These are phyloP conservation scores for Drosophila leonis DNA, from an alignment of 2,888 invertebrate genomes.

Conservation along the genomic window DNA sequence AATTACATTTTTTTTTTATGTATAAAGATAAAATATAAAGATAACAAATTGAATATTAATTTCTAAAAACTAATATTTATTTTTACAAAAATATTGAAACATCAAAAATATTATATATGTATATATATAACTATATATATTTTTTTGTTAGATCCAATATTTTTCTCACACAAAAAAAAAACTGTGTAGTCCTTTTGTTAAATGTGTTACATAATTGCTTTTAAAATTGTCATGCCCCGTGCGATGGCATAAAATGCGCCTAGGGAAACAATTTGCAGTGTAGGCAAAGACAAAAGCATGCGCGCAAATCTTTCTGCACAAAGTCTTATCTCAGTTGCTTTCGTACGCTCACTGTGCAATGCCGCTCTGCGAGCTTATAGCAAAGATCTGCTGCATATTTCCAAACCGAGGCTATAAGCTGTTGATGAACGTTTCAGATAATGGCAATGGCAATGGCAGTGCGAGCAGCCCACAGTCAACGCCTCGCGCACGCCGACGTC, in stretches of 20 bases:
- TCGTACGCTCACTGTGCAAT: conserved; percentile 27
- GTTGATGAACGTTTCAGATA: conserved; percentile 68
- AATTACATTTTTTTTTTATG: background rate
- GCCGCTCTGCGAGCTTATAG: conserved; percentile 46
- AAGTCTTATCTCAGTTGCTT: conserved; percentile 37
- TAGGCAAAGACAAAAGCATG: background rate
- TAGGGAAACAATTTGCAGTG: conserved; percentile 25
- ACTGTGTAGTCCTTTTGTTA: background rate
- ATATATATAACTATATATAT: background rate
- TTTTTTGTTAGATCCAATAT: background rate
- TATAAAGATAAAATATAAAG: no score
- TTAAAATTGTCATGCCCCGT: background rate
- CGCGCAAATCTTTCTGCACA: background rate
- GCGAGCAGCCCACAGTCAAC: conserved; percentile 40
- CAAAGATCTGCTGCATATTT: conserved; percentile 55
- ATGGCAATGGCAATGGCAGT: conserved; percentile 1
- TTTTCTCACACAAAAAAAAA: background rate
- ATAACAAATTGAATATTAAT: background rate
- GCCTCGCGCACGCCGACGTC: conserved; percentile 31
- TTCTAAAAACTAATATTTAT: background rate
- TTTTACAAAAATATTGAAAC: background rate
- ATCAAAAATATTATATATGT: background rate
- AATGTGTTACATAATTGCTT: background rate
- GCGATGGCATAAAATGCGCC: background rate
- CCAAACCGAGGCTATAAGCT: conserved; percentile 59